phyloP scores from a whole-genome alignment of 2,113 vertebrate genomes.

The Columbina picui region DNA sequence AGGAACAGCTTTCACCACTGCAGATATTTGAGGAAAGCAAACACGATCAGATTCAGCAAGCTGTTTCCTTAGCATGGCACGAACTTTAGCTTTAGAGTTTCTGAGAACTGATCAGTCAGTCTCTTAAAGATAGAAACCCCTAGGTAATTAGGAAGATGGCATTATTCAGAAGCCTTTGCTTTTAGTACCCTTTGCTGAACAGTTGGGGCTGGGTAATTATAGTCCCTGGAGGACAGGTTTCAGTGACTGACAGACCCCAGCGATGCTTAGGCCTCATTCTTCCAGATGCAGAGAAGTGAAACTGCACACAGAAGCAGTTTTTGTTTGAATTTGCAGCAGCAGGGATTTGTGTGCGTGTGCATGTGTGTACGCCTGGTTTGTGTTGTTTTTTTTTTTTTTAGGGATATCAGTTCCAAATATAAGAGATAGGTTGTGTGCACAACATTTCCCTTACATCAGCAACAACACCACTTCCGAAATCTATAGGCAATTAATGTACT shows the following conservation, averaged over 20 bases:
- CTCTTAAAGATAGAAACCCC: constrained; percentile 23
- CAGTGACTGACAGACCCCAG: constrained; percentile 25
- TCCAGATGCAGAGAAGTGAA: constrained; percentile 24
- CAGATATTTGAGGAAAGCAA: neutral
- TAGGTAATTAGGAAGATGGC: constrained; percentile 45
- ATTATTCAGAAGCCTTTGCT: constrained; percentile 13
- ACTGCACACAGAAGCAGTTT: constrained; percentile 52
- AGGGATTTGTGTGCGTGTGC: neutral
- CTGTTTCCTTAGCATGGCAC: neutral
- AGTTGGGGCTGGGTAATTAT: constrained; percentile 43
- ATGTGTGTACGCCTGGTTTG: neutral
- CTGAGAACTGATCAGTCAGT: constrained; percentile 25
- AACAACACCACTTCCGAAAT: neutral
- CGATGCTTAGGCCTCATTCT: neutral
- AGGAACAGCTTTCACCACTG: neutral
- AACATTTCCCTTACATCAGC: constrained; percentile 32
- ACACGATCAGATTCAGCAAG: neutral
- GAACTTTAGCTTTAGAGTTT: constrained; percentile 33
- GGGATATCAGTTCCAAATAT: constrained; percentile 1
- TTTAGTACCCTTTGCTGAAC: constrained; percentile 11
- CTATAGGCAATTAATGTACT: neutral
- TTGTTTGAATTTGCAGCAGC: constrained; percentile 2
- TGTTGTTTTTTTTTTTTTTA: neutral
- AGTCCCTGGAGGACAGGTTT: neutral
- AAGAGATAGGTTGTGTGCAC: neutral